Conservation (phyloP, 1,140 invertebrate genomes). For the Reticulitermes speratus region DNA sequence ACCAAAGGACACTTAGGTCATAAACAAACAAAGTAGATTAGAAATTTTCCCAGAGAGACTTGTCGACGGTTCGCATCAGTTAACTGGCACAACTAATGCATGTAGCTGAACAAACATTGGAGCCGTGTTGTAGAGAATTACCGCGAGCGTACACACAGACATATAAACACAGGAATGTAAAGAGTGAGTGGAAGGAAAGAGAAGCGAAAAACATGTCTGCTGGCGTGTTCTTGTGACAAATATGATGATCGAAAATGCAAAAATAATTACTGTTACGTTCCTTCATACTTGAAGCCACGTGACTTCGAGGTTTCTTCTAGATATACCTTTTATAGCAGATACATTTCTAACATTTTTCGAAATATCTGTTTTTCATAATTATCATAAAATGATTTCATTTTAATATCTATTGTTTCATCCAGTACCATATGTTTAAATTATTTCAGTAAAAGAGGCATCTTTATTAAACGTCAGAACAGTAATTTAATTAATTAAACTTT, state of each 20-base stretch:
- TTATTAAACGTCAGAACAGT: too few species aligned
- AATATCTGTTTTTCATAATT: too few species aligned
- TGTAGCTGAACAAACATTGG: conserved; percentile 2
- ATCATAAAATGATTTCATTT: too few species aligned
- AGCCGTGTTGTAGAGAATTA: background rate
- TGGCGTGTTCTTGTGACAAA: background rate
- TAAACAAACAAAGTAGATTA: conserved; percentile 20
- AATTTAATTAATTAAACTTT: too few species aligned
- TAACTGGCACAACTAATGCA: background rate
- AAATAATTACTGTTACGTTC: background rate
- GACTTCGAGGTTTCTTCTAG: too few species aligned
- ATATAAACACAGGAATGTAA: background rate
- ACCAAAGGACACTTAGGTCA: background rate
- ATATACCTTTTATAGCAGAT: too few species aligned
- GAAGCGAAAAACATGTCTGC: too few species aligned
- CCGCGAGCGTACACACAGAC: background rate
- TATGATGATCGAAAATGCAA: background rate
- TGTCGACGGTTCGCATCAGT: conserved; percentile 12
- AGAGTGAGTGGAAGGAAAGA: background rate
- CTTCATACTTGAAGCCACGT: too few species aligned
- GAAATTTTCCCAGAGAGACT: conserved; percentile 5
- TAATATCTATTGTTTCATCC: too few species aligned
- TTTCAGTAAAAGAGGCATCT: too few species aligned
- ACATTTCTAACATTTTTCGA: too few species aligned
- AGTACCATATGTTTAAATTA: too few species aligned